Percentiles rank a stretch among this genome's conserved stretches.
Evolutionary conservation across 2,797 vertebrate species (phyloP).

Genomic region (Ibycter americanus): DNA sequence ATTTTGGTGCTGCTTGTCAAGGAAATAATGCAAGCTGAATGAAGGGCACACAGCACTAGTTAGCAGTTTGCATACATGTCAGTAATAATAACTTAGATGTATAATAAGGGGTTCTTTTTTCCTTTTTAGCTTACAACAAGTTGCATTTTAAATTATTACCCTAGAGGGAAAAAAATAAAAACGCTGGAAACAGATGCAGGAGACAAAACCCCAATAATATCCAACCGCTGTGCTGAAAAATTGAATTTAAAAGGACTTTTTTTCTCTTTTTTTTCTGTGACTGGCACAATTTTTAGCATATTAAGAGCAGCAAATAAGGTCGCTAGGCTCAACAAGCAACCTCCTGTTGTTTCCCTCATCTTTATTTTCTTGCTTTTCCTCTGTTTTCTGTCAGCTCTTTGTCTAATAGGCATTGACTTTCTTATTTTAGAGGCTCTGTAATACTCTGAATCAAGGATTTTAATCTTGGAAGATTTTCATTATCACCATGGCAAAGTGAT

Average conservation of each 20-base stretch:
- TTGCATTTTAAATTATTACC: slow-evolving; percentile 57
- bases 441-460: slow-evolving; percentile 51
- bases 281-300: slow-evolving; percentile 46
- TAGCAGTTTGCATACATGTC: slow-evolving; percentile 70
- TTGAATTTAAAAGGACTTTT: slow-evolving; percentile 5
- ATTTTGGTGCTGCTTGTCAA: slow-evolving; percentile 62
- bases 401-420: slow-evolving; percentile 69
- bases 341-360: slow-evolving; percentile 49
- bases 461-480: slow-evolving; percentile 61
- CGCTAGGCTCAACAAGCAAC: slow-evolving; percentile 39
- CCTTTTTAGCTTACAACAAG: slow-evolving; percentile 44
- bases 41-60: slow-evolving; percentile 8
- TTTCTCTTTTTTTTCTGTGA: background rate
- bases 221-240: background rate
- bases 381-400: slow-evolving; percentile 36
- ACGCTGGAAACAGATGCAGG: slow-evolving; percentile 1
- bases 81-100: slow-evolving; percentile 55
- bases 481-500: slow-evolving; percentile 14
- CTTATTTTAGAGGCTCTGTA: slow-evolving; percentile 55
- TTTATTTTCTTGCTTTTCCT: slow-evolving; percentile 34
- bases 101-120: background rate
- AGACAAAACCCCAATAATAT: background rate
- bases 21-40: slow-evolving; percentile 50
- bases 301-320: slow-evolving; percentile 61
- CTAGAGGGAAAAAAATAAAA: slow-evolving; percentile 33